Base-by-base conservation (phyloP, 2,888 invertebrate genomes). In the Belgica antarctica region DNA sequence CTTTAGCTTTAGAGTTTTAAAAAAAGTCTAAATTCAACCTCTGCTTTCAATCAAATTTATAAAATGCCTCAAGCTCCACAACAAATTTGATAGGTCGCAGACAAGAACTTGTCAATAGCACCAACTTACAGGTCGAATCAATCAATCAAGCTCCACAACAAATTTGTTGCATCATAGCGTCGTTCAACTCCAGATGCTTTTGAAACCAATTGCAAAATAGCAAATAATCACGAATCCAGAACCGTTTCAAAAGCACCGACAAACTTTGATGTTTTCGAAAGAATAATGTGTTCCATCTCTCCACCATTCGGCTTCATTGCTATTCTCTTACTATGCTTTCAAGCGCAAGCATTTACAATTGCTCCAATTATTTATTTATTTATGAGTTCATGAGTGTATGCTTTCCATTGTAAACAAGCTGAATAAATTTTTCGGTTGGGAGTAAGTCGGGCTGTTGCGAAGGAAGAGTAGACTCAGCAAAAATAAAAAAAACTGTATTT, bases 301-400 rank as follows among this genome's bases (percentile, higher is more conserved):
- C n/a, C n/a, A n/a, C n/a, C n/a, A n/a, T n/a, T n/a, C n/a, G n/a
- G n/a, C n/a, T n/a, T n/a, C 12, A 34, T 34, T 34, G 7, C 34
- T 34, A 7, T 12, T 34, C 7, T 31, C 5, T 31, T 31, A 41
- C 3, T 10, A 41, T 10, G 41, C 10, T 15, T 41, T n/a, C n/a
- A 41, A 52, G 52, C 52, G 41, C n/a, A 52, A 52, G n/a, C 34
- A 52, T 4, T 52, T 17, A 52, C 52, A 52, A 52, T 22, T 52
- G 52, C 52, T 52, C 52, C 22, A 22, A 52, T 52, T 52, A 52
- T 52, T 52, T 52, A 52, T 52, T 52, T 52, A 52, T 46, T 46
- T 46, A 46, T 46, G 46, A 46, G 12, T 46, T 46, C 46, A 15
- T 12, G 52, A 52, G 22, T 52, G 52, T 52, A 52, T 52, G 22